Conservation (phyloP, 2,888 invertebrate species). For the Neoitamus cyanurus region DNA sequence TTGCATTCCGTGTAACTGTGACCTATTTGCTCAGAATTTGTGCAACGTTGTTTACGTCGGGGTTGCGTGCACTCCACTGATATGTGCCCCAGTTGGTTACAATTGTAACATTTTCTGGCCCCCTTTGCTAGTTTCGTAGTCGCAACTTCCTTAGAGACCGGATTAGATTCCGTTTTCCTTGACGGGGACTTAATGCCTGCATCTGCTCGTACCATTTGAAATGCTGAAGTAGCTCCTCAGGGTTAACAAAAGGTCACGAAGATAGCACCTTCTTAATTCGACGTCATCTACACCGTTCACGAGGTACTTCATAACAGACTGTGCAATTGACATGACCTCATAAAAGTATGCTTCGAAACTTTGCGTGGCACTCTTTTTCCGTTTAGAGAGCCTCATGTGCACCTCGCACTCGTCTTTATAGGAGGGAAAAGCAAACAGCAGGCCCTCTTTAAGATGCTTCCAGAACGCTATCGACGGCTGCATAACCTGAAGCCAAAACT, state of each 20-base stretch:
- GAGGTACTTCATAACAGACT: no score
- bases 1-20: background rate
- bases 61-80: background rate
- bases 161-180: background rate
- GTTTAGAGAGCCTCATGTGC: background rate
- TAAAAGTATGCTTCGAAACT: background rate
- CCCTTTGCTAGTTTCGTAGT: background rate
- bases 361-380: background rate
- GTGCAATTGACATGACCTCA: background rate
- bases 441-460: background rate
- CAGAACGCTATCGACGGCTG: background rate
- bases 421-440: background rate
- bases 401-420: background rate
- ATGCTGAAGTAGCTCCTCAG: background rate
- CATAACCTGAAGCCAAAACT: background rate
- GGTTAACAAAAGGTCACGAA: background rate
- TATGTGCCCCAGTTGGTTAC: background rate
- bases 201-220: background rate
- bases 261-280: background rate
- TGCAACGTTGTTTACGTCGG: background rate
- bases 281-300: background rate
- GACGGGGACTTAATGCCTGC: background rate
- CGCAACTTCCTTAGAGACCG: no score
- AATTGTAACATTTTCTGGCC: background rate
- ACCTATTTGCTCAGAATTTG: background rate